Evolutionary conservation across 2,113 vertebrate genomes (phyloP), one percentile per base, ranked within the genome.

Genomic region (Chelonoidis abingdonii): DNA sequence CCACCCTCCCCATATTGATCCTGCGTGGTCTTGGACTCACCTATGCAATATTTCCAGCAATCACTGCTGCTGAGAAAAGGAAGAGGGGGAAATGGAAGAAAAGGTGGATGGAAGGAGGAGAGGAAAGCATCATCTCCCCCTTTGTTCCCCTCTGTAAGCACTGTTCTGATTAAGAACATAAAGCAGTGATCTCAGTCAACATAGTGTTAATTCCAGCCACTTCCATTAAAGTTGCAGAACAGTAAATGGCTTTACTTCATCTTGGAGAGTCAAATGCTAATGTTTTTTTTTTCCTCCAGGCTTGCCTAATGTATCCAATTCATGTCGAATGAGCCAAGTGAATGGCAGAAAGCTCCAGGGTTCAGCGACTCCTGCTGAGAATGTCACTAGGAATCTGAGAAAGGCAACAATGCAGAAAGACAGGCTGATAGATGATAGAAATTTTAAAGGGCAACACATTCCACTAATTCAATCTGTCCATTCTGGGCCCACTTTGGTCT

Each of bases 331-430:
- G 49, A 1, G 81, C 7, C 47, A 65, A 94, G 53, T 5, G 80
- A 83, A 50, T 65, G 84, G 88, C 92, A 96, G 59, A 65, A 86
- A 93, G 94, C 93, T 95, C 86, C 16, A 35, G 81, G 95, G 86
- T 87, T 44, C 59, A 44, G 82, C 84, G 59, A 79, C 81, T 96
- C 93, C 86, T 86, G 93, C 86, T 90, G 90, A 8, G 90, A 91
- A 29, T 94, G 94, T 96, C 92, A 49, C 88, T 78, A 0, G 83
- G 44, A 27, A 94, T 80, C 75, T 10, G 35, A 81, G 56, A 79
- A 94, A 95, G 90, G 82, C 49, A 89, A 87, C 91, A 86, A 22
- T 27, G 0, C 0, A 0, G 82, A 80, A 41, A 86, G 95, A 93
- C 38, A 31, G 50, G 21, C 1, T 35, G 78, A 83, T 19, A 80